Base-by-base conservation (phyloP, 2,113 vertebrate species). In the Zosterops lateralis region DNA sequence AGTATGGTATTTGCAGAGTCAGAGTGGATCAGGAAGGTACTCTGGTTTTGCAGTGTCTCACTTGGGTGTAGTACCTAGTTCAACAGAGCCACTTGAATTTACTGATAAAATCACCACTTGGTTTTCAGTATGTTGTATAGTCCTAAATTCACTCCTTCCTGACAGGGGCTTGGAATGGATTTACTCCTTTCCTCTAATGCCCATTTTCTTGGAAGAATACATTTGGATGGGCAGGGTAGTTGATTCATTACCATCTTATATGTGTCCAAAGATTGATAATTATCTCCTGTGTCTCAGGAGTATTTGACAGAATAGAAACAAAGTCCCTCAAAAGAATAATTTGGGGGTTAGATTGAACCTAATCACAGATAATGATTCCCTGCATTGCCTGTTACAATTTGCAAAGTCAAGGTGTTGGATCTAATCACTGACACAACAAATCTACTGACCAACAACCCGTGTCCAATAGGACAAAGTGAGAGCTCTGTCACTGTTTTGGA, bases 211-310 rank as follows among this genome's bases (percentile, higher is more conserved):
- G 53, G 38, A 84, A 67, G 26, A 44, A 51, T 67, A 12, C 32
- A 5, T 57, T 10, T 12, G 8, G 17, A 17, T 53, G 34, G 4
- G 19, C 45, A 31, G 21, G 36, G 79, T 28, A 68, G 12, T n/a
- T 80, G 50, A 13, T 56, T 72, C 20, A 14, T 84, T 78, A 14
- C n/a, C 2, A 1, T 40, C 29, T 54, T 38, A 18, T 0, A 0
- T 40, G 40, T 79, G 48, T 56, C 53, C 58, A 51, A 36, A 87
- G 28, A 19, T 60, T 0, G 0, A 1, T 45, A 24, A 5, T 7
- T 40, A 14, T 47, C 10, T n/a, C 38, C 16, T 31, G 4, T 42
- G 26, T 64, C 8, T 25, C 45, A 6, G 36, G 26, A 44, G 20
- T 44, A n/a, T 51, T 84, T 58, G 32, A 26, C 25, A 89, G 53